Evolutionary conservation across 2,113 vertebrate species (phyloP).

Genomic region (human (Homo sapiens)): GRCh38 chr4:110087001-110087500

Average conservation of each 20-base stretch:
- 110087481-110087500: constrained; percentile 18
- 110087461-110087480: not conserved
- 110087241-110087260: not conserved
- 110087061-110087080: not conserved
- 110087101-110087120: not conserved
- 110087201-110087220: not conserved
- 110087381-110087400: not conserved
- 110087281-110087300: not conserved
- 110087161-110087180: not conserved
- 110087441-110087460: constrained; percentile 6
- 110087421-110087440: not conserved
- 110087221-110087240: not conserved
- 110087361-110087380: not conserved
- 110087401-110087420: not conserved
- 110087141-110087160: not conserved
- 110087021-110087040: not conserved
- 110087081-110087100: not conserved
- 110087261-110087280: not conserved
- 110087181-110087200: too few relatives aligned
- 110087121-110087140: constrained; percentile 8
- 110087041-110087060: not conserved
- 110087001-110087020: not conserved
- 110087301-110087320: not conserved
- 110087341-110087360: not conserved
- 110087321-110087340: not conserved